Conservation (phyloP, 2,113 vertebrate genomes). For the Rhinichthys klamathensis region DNA sequence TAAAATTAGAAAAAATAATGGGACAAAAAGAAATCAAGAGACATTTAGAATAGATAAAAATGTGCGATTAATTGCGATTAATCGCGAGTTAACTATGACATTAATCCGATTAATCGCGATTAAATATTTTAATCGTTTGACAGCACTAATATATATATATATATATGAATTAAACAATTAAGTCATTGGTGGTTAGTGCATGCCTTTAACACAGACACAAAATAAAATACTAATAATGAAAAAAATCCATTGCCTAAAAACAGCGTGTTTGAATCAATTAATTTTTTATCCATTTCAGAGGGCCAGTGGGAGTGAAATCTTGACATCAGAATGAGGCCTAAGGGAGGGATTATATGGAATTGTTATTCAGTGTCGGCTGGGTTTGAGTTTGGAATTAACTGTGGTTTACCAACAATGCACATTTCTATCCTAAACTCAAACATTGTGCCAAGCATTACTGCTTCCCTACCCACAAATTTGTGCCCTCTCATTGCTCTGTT, state of each 20-base stretch:
- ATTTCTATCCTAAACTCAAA: conserved; percentile 34
- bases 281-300: not conserved
- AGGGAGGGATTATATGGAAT: conserved; percentile 59
- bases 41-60: too few species aligned
- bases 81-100: too few species aligned
- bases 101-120: too few species aligned
- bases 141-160: too few species aligned
- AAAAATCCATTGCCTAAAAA: not conserved
- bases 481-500: conserved; percentile 29
- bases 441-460: not conserved
- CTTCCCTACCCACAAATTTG: not conserved
- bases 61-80: too few species aligned
- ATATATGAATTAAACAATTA: too few species aligned
- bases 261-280: not conserved
- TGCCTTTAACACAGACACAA: too few species aligned
- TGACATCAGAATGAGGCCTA: conserved; percentile 38
- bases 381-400: conserved; percentile 46
- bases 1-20: too few species aligned
- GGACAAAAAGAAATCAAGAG: too few species aligned
- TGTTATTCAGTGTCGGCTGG: conserved; percentile 37
- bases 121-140: too few species aligned
- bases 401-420: conserved; percentile 28
- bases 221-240: too few species aligned
- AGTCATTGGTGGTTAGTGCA: too few species aligned
- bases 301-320: not conserved